Percentiles rank a stretch among this genome's conserved stretches.
These are phyloP conservation scores for Polymixis lichenea DNA, from an alignment of 2,888 invertebrate genomes.

Conservation along the genomic window DNA sequence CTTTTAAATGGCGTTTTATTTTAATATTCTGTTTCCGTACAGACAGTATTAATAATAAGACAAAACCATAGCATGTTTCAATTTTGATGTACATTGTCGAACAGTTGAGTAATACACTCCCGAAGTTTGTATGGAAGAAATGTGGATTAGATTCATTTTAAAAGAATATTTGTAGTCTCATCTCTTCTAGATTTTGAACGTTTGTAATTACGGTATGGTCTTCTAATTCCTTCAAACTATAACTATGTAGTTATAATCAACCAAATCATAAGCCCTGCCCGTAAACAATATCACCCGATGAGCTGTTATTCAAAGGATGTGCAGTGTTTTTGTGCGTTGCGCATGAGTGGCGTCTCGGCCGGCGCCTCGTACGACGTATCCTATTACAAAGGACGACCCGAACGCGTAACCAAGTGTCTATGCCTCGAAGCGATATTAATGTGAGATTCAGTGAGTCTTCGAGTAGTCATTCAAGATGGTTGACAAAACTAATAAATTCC, in stretches of 20 bases:
- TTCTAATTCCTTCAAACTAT: neutral
- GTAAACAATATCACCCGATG: slow-evolving; percentile 26
- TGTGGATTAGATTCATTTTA: no score
- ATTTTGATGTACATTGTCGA: no score
- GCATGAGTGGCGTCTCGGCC: slow-evolving; percentile 62
- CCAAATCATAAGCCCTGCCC: neutral
- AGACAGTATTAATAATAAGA: no score
- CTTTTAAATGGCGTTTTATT: no score
- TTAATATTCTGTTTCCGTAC: no score
- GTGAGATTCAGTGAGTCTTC: slow-evolving; percentile 30
- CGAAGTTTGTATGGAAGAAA: no score
- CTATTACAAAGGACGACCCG: slow-evolving; percentile 64
- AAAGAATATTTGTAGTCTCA: neutral
- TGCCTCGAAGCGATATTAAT: slow-evolving; percentile 3
- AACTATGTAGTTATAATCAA: neutral
- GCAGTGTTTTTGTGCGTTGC: slow-evolving; percentile 64
- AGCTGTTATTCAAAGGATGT: slow-evolving; percentile 63
- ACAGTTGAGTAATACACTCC: no score
- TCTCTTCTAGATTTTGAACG: neutral
- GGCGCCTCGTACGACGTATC: slow-evolving; percentile 64
- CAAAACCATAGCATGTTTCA: no score
- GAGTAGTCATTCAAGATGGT: neutral
- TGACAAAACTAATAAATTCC: neutral
- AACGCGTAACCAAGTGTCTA: slow-evolving; percentile 49
- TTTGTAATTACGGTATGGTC: neutral